Evolutionary conservation across 92 coral and sea anemone genomes (phyloP), one percentile per base, ranked within the genome.

Genomic region (Epizoanthus scotinus): DNA sequence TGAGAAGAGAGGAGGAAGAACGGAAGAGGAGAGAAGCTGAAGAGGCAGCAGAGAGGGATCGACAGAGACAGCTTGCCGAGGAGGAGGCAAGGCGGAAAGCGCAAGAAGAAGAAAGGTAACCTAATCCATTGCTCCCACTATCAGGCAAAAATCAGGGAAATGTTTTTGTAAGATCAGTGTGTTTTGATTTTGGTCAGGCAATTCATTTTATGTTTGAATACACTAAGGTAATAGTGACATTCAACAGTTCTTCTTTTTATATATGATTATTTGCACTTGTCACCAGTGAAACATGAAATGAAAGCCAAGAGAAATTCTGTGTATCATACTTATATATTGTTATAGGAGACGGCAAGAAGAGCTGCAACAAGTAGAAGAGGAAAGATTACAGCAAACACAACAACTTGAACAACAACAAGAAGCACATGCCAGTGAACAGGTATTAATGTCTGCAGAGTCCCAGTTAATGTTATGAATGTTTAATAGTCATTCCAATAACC

Each of bases 21-120:
- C 81, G 94, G 82, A 83, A 85, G 57, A 71, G 79, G 61, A 83
- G 89, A 61, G 89, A 89, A 70, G 92, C 79, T 8, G 93, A 87
- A 65, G 98, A 95, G 65, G 99, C 91, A 5, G 98, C 91, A 21
- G 99, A 93, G 81, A 90, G 89, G 63, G 99, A 95, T 68, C 71
- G 89, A 67, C 96, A 90, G 77, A 91, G 92, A 63, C 82, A 87
- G 47, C 26, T 72, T 38, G 93, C 91, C 6, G 98, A 93, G 49
- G 92, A 89, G 73, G 96, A 93, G 78, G 89, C 87, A 26, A 82
- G 87, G 36, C 78, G 84, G 64, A 88, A 52, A 84, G 91, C 91
- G 65, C 63, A 89, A 67, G 97, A 94, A 66, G 96, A 93, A 72
- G 92, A 90, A 80, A 90, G 92, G 94, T 91, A 86, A 21, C 54